phyloP scores from a whole-genome alignment of 2,888 invertebrate genomes.

The Acanthosepion esculentum region DNA sequence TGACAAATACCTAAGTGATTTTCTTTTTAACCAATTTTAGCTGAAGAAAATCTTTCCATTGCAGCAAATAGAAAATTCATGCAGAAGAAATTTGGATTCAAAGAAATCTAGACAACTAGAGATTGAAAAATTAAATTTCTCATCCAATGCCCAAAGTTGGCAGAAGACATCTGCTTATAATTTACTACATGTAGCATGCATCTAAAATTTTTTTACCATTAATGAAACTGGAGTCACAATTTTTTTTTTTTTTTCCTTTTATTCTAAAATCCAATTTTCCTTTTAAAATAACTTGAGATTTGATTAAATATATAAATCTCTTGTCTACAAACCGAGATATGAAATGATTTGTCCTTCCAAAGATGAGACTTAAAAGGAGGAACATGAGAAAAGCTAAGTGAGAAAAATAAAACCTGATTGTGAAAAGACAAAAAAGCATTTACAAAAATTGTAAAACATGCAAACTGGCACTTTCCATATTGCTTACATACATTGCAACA shows the following conservation, averaged over 20 bases:
- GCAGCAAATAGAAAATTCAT: not conserved
- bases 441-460: not conserved
- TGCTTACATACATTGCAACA: not conserved
- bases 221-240: not conserved
- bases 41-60: not conserved
- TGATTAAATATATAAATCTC: not conserved
- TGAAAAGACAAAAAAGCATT: conserved; percentile 33
- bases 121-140: not conserved
- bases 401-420: not conserved
- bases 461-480: conserved; percentile 18
- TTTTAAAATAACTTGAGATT: not conserved
- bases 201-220: not conserved
- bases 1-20: not conserved
- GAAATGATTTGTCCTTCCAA: not conserved
- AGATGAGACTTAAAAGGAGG: not conserved
- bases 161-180: not conserved
- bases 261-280: not conserved
- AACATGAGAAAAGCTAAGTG: not conserved
- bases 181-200: not conserved
- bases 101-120: not conserved
- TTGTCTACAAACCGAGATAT: not conserved
- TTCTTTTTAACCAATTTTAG: not conserved
- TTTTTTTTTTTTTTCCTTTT: not conserved
- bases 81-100: not conserved
- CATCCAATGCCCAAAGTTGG: not conserved